Base-by-base conservation (phyloP, 2,888 invertebrate species). In the Ectemnius cavifrons region DNA sequence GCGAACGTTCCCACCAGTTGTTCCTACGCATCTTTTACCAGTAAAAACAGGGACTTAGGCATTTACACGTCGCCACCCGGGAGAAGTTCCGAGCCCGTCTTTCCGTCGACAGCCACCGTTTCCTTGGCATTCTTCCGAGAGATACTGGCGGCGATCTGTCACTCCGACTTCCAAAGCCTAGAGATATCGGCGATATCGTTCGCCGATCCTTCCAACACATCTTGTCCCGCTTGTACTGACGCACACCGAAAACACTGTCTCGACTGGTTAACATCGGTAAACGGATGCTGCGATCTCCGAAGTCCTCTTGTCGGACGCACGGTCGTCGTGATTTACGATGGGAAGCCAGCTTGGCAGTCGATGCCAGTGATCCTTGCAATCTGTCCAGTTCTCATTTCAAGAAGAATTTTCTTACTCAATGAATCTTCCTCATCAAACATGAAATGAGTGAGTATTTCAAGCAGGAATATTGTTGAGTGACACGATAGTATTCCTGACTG, bases 181-280 rank as follows among this genome's bases (percentile, higher is more conserved):
- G 56, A 83, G 84, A 85, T 84, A 86, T 80, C 77, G 79, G 68
- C 80, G 85, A 86, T 83, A 83, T 79, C 77, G 77, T 69, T 75
- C 56, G 72, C 47, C 16, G 45, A 46, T 65, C 66, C 64, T 76
- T 62, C 67, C 63, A 52, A 37, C 62, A 69, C 63, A 73, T 71
- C 71, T 64, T 28, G 37, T 65, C 67, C 49, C 37, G 57, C 57
- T 47, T 46, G 52, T 56, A 69, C 63, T 27, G 60, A 52, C 73
- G 73, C 61, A 45, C 65, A n/a, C 63, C 2, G 57, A 11, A 23
- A 37, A 45, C 37, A 13, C 11, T 1, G 14, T 52, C 52, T 16
- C 52, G 52, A 52, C 52, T 52, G 52, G 52, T 52, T 52, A 52
- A 52, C 52, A 52, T 52, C 52, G 52, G 52, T 52, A 52, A 52